Base-by-base conservation (phyloP, 1,140 invertebrate species). In the Pseudomyrmex concolor region DNA sequence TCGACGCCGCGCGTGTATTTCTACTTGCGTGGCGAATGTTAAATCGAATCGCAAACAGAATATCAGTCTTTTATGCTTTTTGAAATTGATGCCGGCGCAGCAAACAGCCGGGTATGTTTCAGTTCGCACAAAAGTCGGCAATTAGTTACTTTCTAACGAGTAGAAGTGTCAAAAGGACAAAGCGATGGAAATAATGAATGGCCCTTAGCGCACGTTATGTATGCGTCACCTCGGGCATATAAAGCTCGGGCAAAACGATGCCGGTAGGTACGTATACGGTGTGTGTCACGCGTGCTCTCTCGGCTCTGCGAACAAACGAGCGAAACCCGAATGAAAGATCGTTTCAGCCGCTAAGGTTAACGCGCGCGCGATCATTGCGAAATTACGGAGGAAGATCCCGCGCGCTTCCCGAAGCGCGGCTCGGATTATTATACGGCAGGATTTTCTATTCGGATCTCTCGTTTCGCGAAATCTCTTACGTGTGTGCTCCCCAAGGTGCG, bases 261-360 rank as follows among this genome's bases (percentile, higher is more conserved):
- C 34, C 34, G 0, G 8, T 25, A 25, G 25, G 25, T 25, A 25
- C 2, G 22, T 25, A 25, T 2, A 25, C 25, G 15, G 7, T 25
- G 22, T 22, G 13, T 68, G 48, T 13, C 10, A 10, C 62, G 7
- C n/a, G 15, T 17, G 25, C 67, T 62, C 73, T 19, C 8, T 57
- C 76, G 34, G 66, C 45, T n/a, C 17, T 8, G 54, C n/a, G 43
- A 25, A 78, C 45, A 34, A 80, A 60, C 76, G 64, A 70, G 19
- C n/a, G 43, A 50, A 50, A 71, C 10, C 48, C 25, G 25, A 77
- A 83, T 68, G 63, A 83, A 83, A 67, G 82, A 83, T 83, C 82
- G 82, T 78, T 77, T 68, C 63, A 60, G 55, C 48, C 68, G 48
- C 57, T 60, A 54, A 43, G 55, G 72, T 72, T 83, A 83, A 83